These are phyloP conservation scores for Misgurnus mizolepis DNA, from an alignment of 2,113 vertebrate species.

Conservation along the genomic window DNA sequence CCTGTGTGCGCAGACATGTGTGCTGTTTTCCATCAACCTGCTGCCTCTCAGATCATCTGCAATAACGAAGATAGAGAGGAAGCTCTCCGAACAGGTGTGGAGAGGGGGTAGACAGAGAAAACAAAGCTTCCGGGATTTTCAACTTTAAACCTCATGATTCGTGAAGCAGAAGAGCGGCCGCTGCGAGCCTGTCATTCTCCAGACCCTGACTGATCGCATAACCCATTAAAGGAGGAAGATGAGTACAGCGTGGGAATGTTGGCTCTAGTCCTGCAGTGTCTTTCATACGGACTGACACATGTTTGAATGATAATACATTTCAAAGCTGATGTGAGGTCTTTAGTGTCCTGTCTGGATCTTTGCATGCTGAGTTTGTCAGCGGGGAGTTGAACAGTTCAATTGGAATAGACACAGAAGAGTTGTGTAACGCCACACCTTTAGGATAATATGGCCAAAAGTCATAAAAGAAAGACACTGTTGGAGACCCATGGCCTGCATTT, in stretches of 20 bases:
- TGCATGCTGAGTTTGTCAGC: slow-evolving; percentile 46
- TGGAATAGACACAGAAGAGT: slow-evolving; percentile 49
- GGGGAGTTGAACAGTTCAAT: slow-evolving; percentile 36
- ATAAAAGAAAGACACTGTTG: slow-evolving; percentile 32
- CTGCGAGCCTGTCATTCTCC: slow-evolving; percentile 5
- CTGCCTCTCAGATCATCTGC: slow-evolving; percentile 36
- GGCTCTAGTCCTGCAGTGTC: slow-evolving; percentile 4
- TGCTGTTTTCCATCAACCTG: slow-evolving; percentile 53
- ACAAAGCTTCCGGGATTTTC: slow-evolving; percentile 37
- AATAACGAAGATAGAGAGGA: slow-evolving; percentile 21
- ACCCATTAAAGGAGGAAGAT: slow-evolving; percentile 20
- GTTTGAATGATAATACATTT: slow-evolving; percentile 12
- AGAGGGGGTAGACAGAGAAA: slow-evolving; percentile 44
- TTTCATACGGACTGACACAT: slow-evolving; percentile 27
- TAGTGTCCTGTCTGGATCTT: slow-evolving; percentile 4
- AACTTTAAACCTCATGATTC: slow-evolving; percentile 45
- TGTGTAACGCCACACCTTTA: slow-evolving; percentile 48
- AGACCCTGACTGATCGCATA: slow-evolving; percentile 17
- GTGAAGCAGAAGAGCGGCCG: slow-evolving; percentile 19
- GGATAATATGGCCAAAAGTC: slow-evolving; percentile 49
- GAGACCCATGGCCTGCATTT: slow-evolving; percentile 49
- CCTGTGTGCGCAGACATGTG: slow-evolving; percentile 3
- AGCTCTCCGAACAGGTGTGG: slow-evolving; percentile 53
- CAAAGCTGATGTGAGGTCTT: slow-evolving; percentile 22
- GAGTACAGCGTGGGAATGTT: slow-evolving; percentile 9